These are phyloP conservation scores for Microtus pennsylvanicus DNA, from an alignment of 2,113 vertebrate genomes.

Conservation along the genomic window DNA sequence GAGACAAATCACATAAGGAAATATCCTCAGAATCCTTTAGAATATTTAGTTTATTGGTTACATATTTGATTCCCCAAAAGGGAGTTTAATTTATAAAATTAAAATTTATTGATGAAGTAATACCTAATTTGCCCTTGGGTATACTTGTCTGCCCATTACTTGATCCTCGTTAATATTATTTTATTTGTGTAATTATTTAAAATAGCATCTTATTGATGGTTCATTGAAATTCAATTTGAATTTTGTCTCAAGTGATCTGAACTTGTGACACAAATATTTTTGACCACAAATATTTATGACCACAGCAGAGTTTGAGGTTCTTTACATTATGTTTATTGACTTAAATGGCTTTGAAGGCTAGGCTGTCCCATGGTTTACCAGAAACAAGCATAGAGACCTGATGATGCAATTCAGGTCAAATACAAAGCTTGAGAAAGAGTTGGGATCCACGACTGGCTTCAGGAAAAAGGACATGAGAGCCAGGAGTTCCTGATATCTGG, in stretches of 20 bases:
- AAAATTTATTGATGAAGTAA: constrained; percentile 7
- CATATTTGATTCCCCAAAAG: neutral
- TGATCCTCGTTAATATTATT: neutral
- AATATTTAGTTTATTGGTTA: neutral
- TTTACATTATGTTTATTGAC: neutral
- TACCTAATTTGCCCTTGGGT: neutral
- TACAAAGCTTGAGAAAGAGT: neutral
- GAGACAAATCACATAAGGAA: neutral
- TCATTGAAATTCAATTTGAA: constrained; percentile 39
- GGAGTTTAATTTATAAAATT: neutral
- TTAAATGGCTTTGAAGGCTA: neutral
- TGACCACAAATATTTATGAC: neutral
- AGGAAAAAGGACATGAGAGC: neutral
- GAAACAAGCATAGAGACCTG: neutral
- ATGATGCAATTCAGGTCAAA: neutral
- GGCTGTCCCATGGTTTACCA: neutral
- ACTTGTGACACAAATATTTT: neutral
- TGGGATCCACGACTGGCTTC: rapidly evolving
- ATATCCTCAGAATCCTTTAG: neutral
- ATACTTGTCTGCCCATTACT: neutral
- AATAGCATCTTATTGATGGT: neutral
- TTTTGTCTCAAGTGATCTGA: neutral
- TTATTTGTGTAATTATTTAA: neutral
- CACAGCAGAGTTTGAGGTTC: neutral
- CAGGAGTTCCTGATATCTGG: neutral